phyloP scores from a whole-genome alignment of 2,113 vertebrate species.

The Atractosteus spatula region DNA sequence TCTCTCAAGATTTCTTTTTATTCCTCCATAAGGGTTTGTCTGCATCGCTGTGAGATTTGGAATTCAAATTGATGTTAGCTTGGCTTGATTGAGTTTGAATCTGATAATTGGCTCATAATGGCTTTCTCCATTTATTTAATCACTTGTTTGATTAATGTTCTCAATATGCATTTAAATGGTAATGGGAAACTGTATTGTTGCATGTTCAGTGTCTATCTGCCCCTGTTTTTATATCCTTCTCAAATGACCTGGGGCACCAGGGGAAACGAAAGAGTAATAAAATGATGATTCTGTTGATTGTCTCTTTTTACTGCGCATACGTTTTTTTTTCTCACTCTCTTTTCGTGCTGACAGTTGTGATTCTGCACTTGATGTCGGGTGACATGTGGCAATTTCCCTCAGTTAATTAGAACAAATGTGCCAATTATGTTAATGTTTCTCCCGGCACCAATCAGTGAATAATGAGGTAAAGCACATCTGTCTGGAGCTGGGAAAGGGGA shows the following conservation, averaged over 20 bases:
- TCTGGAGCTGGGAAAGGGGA: conserved; percentile 45
- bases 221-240: not conserved
- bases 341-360: conserved; percentile 40
- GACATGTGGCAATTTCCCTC: conserved; percentile 81
- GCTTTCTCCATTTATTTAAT: conserved; percentile 72
- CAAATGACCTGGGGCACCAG: not conserved
- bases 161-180: conserved; percentile 54
- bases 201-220: not conserved
- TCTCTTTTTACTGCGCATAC: conserved; percentile 11
- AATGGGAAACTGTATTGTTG: conserved; percentile 22
- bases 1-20: no score
- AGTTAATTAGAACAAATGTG: conserved; percentile 89
- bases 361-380: conserved; percentile 65
- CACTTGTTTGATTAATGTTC: conserved; percentile 77
- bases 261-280: no score
- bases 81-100: conserved; percentile 72
- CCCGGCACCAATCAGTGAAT: conserved; percentile 81
- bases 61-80: conserved; percentile 68
- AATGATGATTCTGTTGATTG: not conserved
- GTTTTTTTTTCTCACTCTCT: conserved; percentile 36
- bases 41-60: conserved; percentile 50
- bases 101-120: conserved; percentile 80
- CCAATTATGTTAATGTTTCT: conserved; percentile 89
- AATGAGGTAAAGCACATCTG: conserved; percentile 80
- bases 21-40: no score